Evolutionary conservation across 2,113 vertebrate genomes (phyloP).

Genomic region (Rhipidura dahli): DNA sequence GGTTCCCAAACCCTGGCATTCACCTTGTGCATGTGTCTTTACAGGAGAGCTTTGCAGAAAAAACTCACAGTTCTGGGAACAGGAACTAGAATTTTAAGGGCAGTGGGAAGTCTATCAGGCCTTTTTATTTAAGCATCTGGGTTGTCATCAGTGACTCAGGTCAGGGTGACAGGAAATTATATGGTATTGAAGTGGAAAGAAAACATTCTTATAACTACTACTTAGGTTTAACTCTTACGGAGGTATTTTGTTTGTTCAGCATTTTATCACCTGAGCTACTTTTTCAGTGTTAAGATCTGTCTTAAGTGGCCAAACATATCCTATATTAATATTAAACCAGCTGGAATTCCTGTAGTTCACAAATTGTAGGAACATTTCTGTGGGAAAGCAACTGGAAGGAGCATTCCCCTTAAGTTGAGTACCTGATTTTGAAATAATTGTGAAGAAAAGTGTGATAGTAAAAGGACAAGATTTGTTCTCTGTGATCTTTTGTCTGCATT

Average conservation of each 20-base stretch:
- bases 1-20: neutral
- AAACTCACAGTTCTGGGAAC: neutral
- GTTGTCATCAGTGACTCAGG: neutral
- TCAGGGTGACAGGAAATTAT: neutral
- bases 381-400: neutral
- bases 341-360: neutral
- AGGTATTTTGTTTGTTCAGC: neutral
- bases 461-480: neutral
- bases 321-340: neutral
- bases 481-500: neutral
- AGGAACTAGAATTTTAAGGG: neutral
- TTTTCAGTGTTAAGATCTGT: neutral
- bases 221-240: rapidly evolving
- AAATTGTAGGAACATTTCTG: neutral
- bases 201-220: neutral
- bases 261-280: neutral
- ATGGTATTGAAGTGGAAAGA: neutral
- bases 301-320: neutral
- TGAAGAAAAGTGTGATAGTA: neutral
- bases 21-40: neutral
- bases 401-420: neutral
- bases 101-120: neutral
- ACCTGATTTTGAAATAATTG: neutral
- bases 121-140: neutral
- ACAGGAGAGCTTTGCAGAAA: neutral